phyloP scores from a whole-genome alignment of 2,113 vertebrate species.

The Ophiodon elongatus region DNA sequence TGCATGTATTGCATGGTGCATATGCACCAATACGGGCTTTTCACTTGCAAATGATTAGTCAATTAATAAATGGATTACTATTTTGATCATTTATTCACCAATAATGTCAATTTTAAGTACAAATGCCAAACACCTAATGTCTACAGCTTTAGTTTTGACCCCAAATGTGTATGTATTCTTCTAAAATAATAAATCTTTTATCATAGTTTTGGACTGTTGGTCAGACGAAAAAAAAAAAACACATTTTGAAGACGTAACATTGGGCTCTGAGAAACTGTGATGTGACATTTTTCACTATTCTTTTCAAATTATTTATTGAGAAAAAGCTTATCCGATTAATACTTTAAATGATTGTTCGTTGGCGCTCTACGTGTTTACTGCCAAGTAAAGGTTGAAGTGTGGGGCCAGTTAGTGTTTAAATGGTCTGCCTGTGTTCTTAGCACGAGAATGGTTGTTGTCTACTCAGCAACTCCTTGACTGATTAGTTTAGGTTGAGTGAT shows the following conservation, averaged over 20 bases:
- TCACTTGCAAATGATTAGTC: not conserved
- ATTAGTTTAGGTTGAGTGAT: conserved; percentile 73
- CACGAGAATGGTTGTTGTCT: conserved; percentile 55
- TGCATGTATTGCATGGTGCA: not conserved
- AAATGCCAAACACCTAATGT: not conserved
- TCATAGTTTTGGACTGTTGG: not conserved
- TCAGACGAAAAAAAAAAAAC: not conserved
- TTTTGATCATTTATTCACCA: not conserved
- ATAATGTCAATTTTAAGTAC: not conserved
- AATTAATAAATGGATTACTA: not conserved
- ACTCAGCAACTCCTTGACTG: conserved; percentile 78
- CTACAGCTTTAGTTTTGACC: not conserved
- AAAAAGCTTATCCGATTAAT: not conserved
- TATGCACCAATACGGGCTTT: not conserved
- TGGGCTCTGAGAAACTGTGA: not conserved
- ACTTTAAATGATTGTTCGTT: not conserved
- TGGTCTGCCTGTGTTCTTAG: conserved; percentile 62
- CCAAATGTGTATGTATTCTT: not conserved
- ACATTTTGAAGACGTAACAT: not conserved
- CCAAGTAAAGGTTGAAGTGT: conserved; percentile 4
- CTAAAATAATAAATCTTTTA: not conserved
- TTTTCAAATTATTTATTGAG: not conserved
- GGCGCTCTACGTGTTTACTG: not conserved
- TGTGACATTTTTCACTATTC: not conserved
- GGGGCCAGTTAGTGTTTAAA: conserved; percentile 70